These are phyloP conservation scores for Bujurquina vittata DNA, from an alignment of 2,113 vertebrate species.

Conservation along the genomic window DNA sequence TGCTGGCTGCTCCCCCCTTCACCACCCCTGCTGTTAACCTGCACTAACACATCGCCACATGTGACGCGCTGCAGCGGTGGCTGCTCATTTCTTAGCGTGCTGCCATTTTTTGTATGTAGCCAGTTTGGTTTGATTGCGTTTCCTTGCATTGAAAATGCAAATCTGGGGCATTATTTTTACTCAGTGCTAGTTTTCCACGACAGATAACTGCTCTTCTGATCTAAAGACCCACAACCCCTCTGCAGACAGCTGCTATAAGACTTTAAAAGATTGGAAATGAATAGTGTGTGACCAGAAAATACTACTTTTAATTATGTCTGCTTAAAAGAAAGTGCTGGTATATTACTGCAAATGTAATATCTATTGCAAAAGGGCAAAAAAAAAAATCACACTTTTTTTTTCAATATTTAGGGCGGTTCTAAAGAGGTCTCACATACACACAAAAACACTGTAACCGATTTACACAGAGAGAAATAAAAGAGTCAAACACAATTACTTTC, in stretches of 20 bases:
- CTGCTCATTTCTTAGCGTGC: neutral
- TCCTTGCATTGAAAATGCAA: neutral
- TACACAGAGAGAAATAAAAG: neutral
- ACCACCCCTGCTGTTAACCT: constrained; percentile 36
- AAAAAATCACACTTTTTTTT: too few relatives aligned
- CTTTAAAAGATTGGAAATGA: neutral
- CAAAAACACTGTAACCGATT: neutral
- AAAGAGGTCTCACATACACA: neutral
- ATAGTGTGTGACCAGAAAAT: neutral
- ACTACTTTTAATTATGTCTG: neutral
- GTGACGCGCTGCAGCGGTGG: constrained; percentile 11
- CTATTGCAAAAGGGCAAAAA: neutral
- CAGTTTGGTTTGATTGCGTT: neutral
- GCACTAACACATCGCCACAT: constrained; percentile 24
- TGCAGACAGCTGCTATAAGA: neutral
- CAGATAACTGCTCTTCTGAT: too few relatives aligned
- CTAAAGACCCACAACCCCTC: neutral
- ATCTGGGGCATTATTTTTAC: neutral
- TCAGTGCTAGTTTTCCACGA: neutral
- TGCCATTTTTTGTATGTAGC: neutral
- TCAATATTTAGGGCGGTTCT: too few relatives aligned
- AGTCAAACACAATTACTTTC: neutral
- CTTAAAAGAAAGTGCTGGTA: neutral
- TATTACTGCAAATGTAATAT: neutral
- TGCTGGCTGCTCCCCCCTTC: neutral